phyloP scores from a whole-genome alignment of 2,888 invertebrate species.

The Marasmarcha lunaedactyla region DNA sequence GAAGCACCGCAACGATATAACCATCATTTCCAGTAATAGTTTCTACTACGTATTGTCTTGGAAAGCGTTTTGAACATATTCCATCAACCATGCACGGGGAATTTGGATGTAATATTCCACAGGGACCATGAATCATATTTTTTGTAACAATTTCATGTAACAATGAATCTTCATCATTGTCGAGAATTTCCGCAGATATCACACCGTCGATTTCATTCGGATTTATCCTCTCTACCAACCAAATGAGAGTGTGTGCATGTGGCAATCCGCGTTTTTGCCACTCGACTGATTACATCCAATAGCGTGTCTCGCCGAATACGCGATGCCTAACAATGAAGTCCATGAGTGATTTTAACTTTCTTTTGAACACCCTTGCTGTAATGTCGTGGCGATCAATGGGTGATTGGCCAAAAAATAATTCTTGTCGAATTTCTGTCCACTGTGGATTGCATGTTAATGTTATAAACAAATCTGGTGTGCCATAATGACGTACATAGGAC shows the following conservation, averaged over 20 bases:
- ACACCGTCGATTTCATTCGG: constrained; percentile 15
- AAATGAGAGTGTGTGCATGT: constrained; percentile 16
- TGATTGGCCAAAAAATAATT: too few species aligned
- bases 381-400: constrained; percentile 14
- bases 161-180: constrained; percentile 12
- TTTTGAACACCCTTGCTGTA: constrained; percentile 16
- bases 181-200: constrained; percentile 9
- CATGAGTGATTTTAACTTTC: constrained; percentile 17
- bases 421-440: too few species aligned
- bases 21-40: constrained; percentile 6
- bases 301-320: constrained; percentile 11
- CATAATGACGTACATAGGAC: too few species aligned
- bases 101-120: constrained; percentile 11
- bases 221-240: constrained; percentile 14
- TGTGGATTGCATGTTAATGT: too few species aligned
- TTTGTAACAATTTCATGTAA: constrained; percentile 14
- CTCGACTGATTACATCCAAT: constrained; percentile 18
- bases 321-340: constrained; percentile 15
- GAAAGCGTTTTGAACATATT: constrained; percentile 7
- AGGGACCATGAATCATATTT: constrained; percentile 18
- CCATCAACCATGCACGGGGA: constrained; percentile 14
- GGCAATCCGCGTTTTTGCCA: constrained; percentile 18
- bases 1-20: constrained; percentile 15
- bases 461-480: too few species aligned
- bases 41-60: constrained; percentile 3